Percentiles rank a stretch among this genome's conserved stretches.
Conservation (phyloP, 37 sponge, comb jelly and placozoan species). For the Halichondria panicea region DNA sequence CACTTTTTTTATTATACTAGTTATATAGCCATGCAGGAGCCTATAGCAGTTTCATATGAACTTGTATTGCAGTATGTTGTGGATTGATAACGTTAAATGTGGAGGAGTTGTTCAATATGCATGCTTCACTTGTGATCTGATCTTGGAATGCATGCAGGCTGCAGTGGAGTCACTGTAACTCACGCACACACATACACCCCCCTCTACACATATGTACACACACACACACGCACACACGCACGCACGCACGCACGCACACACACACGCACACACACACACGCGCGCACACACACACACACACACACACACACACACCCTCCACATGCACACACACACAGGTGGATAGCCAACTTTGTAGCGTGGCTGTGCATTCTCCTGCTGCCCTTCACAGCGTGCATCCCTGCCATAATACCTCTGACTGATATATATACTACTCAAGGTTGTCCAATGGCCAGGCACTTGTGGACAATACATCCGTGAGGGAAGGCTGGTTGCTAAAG, state of each 20-base stretch:
- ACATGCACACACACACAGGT: neutral
- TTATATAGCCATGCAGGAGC: no score
- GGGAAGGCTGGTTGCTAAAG: no score
- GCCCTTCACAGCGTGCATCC: conserved; percentile 10
- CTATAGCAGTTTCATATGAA: no score
- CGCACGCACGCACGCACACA: no score
- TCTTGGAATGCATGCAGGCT: neutral
- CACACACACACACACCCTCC: neutral
- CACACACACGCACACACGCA: no score
- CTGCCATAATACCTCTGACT: neutral
- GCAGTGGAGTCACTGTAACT: neutral
- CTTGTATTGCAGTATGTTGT: no score
- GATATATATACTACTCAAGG: neutral
- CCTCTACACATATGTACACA: no score
- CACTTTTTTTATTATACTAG: no score
- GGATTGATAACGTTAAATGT: no score
- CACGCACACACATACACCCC: conserved; percentile 3
- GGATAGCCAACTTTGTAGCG: conserved; percentile 4
- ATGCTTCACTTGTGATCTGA: no score
- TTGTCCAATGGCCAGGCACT: neutral
- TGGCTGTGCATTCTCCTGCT: conserved; percentile 20
- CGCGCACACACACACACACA: conserved; percentile 24
- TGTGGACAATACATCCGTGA: conserved; percentile 15
- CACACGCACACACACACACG: no score
- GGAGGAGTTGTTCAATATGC: no score